phyloP scores from a whole-genome alignment of 2,113 vertebrate species.

The Gymnogyps californianus region DNA sequence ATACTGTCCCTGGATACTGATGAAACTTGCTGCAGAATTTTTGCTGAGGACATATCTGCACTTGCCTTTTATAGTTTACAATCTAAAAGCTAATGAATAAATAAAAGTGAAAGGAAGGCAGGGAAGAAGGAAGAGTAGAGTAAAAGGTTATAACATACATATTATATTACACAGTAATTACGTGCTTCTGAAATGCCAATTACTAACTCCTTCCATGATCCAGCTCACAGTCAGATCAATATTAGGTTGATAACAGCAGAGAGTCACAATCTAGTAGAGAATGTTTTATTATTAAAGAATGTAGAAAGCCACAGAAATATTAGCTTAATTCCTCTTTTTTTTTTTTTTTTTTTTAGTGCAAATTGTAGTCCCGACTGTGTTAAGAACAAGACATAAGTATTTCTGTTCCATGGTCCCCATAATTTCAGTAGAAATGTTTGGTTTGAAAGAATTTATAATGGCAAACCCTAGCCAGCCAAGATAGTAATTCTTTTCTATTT shows the following conservation, averaged over 20 bases:
- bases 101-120: constrained; percentile 50
- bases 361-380: neutral
- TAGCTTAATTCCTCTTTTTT: neutral
- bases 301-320: neutral
- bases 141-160: constrained; percentile 28
- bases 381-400: neutral
- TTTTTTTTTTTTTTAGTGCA: neutral
- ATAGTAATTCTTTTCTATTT: neutral
- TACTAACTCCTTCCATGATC: constrained; percentile 23
- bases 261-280: neutral
- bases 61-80: constrained; percentile 15
- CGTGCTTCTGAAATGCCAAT: constrained; percentile 34
- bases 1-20: neutral
- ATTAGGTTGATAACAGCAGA: neutral
- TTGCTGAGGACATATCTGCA: neutral
- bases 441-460: neutral
- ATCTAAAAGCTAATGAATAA: constrained; percentile 61
- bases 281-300: constrained; percentile 1
- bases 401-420: neutral
- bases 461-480: neutral
- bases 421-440: neutral
- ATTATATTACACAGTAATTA: constrained; percentile 56
- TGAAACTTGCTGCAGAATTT: neutral
- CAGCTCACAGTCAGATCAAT: constrained; percentile 35
- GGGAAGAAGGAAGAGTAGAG: neutral